Base-by-base conservation (phyloP, 35 echinoderm and acorn worm genomes). In the Ophioderma brevispina region DNA sequence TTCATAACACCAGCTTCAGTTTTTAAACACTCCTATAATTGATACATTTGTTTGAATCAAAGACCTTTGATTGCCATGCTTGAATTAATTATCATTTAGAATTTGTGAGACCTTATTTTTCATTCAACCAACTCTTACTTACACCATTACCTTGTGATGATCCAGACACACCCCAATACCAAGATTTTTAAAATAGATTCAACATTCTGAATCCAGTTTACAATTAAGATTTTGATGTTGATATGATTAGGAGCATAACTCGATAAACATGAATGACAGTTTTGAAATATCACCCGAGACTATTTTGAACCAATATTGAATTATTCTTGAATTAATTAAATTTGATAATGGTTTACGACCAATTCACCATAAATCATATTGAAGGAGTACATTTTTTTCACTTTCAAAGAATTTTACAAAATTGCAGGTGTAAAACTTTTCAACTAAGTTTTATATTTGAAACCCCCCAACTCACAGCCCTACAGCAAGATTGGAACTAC, bases 381-480 rank as follows among this genome's bases (percentile, higher is more conserved):
- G 4, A 8, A 4, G 41, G 41, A 46, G 4, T 46, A 4, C 41
- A 46, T n/a, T 70, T 70, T 70, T 70, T 30, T 70, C 15, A 70
- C 5, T 70, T 70, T 70, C 59, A 70, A 30, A 70, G 59, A 13
- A 70, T 70, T 70, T 55, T 34, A 46, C 38, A 46, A 46, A 46
- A 70, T 46, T 41, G 8, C 35, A 30, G 30, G 37, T 76, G 63
- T 40, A 77, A 87, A n/a, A n/a, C n/a, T 35, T 75, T 37, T 77
- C 78, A 36, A 76, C 39, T 5, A 13, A 40, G 5, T 28, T 32
- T 23, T 35, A 87, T 42, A 38, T 76, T 36, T 31, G 37, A 55
- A 78, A 87, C n/a, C 35, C 85, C 64, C 85, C 85, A 77, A 39
- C 56, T 87, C 63, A 76, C 32, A 77, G 13, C 85, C 85, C 38